Evolutionary conservation across 2,797 vertebrate genomes (phyloP), one percentile per base, ranked within the genome.

Genomic region (Gallinago nigripennis): DNA sequence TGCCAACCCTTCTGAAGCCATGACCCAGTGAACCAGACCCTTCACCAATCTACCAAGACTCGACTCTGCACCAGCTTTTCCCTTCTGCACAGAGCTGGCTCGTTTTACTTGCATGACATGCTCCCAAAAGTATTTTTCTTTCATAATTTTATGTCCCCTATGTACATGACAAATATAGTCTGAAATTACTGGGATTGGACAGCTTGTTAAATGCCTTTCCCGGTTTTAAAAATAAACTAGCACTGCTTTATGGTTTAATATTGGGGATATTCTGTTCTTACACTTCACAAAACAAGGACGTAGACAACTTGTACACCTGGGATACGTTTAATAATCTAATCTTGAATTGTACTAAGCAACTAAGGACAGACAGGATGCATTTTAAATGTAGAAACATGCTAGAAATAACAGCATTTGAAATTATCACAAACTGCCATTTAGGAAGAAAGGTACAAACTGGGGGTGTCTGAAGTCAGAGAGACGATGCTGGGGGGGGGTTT

Each of bases 41-140:
- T 89, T 37, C 15, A 25, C 15, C 0, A 0, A 61, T 28, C 37
- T 6, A 30, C 16, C 70, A 31, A 24, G 18, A 15, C 57, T 57
- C 0, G 0, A 30, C 23, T 43, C 25, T 3, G 15, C 21, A 65
- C 6, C 33, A 35, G 16, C 27, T 45, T 45, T 75, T 46, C n/a
- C 72, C 60, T 72, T 53, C 51, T 51, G 14, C 19, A 35, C 31
- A 46, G 50, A 6, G 5, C 12, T 58, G 4, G 57, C 90, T 54
- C 48, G 37, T 83, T 89, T 83, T 35, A 54, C 39, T n/a, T 33
- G 17, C 28, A 51, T 60, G 54, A 66, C 48, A 31, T 0, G 5
- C 8, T 45, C 21, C 39, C 71, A 65, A 83, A 76, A 51, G 20
- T 4, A 7, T 58, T 70, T 90, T 63, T 24, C 35, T 71, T 81